Conservation (phyloP, 23 tunicate genomes). For the Clavelina lepadiformis region DNA sequence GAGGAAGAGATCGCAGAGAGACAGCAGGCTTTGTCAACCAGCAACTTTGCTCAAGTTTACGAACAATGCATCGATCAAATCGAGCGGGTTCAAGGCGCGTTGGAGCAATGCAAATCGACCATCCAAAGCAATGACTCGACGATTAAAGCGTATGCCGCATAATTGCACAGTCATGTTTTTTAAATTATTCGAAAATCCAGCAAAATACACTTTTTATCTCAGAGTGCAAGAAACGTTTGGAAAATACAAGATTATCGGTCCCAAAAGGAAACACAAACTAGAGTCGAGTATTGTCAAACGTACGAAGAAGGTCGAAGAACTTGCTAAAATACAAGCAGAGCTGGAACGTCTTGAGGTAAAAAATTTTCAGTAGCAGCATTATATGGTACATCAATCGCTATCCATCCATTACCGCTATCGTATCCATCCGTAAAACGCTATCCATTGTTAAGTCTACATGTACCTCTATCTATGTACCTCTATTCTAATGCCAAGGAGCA, state of each 20-base stretch:
- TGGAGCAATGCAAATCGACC: conserved; percentile 47
- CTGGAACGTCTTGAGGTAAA: conserved; percentile 58
- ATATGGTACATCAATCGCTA: no score
- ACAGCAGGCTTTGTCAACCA: conserved; percentile 34
- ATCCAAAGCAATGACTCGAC: conserved; percentile 42
- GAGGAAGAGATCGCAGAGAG: conserved; percentile 54
- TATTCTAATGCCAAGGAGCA: no score
- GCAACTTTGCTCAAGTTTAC: conserved; percentile 58
- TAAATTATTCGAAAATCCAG: no score
- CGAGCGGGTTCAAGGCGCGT: conserved; percentile 32
- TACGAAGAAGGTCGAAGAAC: conserved; percentile 53
- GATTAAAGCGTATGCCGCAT: conserved; percentile 55
- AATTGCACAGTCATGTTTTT: neutral
- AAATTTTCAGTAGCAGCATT: neutral
- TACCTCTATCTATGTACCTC: no score
- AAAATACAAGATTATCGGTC: conserved; percentile 57
- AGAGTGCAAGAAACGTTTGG: conserved; percentile 55
- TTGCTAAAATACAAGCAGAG: conserved; percentile 44
- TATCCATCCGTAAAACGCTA: no score
- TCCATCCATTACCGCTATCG: no score
- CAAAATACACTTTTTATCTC: conserved; percentile 6
- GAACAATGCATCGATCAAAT: conserved; percentile 67
- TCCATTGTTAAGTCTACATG: no score
- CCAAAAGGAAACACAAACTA: conserved; percentile 61
- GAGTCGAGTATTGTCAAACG: conserved; percentile 56